Percentiles rank a stretch among this genome's conserved stretches.
Conservation (phyloP, 2,797 vertebrate species). For the Aldrovandia affinis region DNA sequence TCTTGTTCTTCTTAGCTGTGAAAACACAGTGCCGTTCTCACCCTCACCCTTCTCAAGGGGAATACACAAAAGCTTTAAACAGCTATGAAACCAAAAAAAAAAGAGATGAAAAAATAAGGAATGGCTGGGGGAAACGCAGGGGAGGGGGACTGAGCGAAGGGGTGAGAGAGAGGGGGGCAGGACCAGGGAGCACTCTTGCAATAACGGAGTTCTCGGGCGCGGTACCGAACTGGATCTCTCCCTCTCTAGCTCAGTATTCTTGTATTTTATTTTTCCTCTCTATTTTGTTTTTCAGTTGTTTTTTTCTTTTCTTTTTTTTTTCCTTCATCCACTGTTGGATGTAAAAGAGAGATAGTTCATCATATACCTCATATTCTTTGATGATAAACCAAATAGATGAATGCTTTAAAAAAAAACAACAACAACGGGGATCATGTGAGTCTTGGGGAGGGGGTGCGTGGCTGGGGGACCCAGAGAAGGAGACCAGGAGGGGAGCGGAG, state of each 20-base stretch:
- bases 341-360: constrained; percentile 89
- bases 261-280: constrained; percentile 32
- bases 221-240: constrained; percentile 44
- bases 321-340: constrained; percentile 67
- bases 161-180: constrained; percentile 51
- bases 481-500: neutral
- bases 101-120: constrained; percentile 53
- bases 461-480: constrained; percentile 29
- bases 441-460: constrained; percentile 48
- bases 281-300: constrained; percentile 49
- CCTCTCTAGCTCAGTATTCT: constrained; percentile 43
- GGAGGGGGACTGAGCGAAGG: constrained; percentile 51
- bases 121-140: constrained; percentile 36
- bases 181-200: constrained; percentile 46
- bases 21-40: constrained; percentile 71
- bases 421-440: constrained; percentile 61
- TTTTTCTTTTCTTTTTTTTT: constrained; percentile 54
- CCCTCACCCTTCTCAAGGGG: constrained; percentile 56
- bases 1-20: constrained; percentile 5
- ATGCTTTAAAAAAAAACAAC: constrained; percentile 77
- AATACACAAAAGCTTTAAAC: constrained; percentile 75
- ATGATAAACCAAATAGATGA: constrained; percentile 90
- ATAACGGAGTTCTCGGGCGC: constrained; percentile 7
- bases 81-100: constrained; percentile 86
- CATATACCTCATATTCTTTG: constrained; percentile 94